phyloP scores from a whole-genome alignment of 2,888 invertebrate genomes.

The Biston betularia region DNA sequence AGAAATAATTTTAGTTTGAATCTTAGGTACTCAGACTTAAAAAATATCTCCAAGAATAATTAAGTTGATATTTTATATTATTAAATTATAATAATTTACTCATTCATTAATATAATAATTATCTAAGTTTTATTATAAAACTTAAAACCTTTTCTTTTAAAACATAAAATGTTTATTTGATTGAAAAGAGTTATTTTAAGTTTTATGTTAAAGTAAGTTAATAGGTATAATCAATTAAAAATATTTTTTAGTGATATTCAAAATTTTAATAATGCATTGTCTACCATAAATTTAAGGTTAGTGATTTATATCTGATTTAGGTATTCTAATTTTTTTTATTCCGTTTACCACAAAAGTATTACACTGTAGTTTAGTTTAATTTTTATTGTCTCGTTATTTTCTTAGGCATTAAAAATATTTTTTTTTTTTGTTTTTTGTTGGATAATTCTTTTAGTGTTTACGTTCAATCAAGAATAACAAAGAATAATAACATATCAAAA shows the following conservation, averaged over 20 bases:
- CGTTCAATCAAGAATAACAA: constrained; percentile 74
- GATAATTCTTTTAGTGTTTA: constrained; percentile 28
- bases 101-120: too few species aligned
- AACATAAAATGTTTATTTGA: background rate
- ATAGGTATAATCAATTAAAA: background rate
- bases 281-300: constrained; percentile 21
- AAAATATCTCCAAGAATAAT: too few species aligned
- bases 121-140: too few species aligned
- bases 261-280: constrained; percentile 3
- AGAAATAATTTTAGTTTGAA: too few species aligned
- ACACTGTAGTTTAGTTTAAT: constrained; percentile 62
- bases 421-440: constrained; percentile 20
- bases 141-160: too few species aligned
- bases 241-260: background rate
- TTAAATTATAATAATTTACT: too few species aligned
- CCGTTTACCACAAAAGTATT: constrained; percentile 74
- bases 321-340: constrained; percentile 31
- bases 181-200: background rate
- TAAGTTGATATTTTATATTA: too few species aligned
- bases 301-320: constrained; percentile 16
- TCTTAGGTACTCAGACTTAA: too few species aligned
- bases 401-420: constrained; percentile 46
- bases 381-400: constrained; percentile 34
- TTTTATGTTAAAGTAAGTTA: background rate
- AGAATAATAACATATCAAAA: constrained; percentile 81